Percentiles rank a stretch among this genome's conserved stretches.
These are phyloP conservation scores for Plagiodera versicolora DNA, from an alignment of 2,888 invertebrate genomes.

Conservation along the genomic window DNA sequence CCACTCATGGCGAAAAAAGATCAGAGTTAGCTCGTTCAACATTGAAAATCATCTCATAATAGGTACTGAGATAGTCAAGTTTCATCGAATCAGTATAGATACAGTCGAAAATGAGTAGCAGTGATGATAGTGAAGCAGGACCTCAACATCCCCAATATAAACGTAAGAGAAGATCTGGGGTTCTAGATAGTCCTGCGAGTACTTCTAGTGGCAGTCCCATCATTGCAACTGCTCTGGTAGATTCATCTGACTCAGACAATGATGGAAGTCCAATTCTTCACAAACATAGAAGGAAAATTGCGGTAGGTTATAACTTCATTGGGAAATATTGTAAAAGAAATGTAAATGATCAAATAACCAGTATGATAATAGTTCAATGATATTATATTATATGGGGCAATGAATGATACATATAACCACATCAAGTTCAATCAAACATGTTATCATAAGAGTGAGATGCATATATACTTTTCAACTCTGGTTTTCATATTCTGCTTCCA, in stretches of 20 bases:
- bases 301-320: conserved; percentile 31
- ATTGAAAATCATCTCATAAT: too few relatives aligned
- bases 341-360: too few relatives aligned
- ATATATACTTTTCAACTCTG: too few relatives aligned
- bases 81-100: too few relatives aligned
- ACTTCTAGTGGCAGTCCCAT: conserved; percentile 37
- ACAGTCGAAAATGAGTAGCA: conserved; percentile 37
- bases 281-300: conserved; percentile 33
- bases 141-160: conserved; percentile 36
- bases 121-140: conserved; percentile 48
- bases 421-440: too few relatives aligned
- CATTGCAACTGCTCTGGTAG: conserved; percentile 26
- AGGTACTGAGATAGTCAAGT: too few relatives aligned
- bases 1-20: not conserved
- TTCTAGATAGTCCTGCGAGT: conserved; percentile 37
- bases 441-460: too few relatives aligned
- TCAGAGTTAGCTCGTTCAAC: not conserved
- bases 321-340: not conserved
- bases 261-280: conserved; percentile 37
- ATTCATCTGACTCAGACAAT: conserved; percentile 46
- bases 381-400: too few relatives aligned
- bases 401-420: too few relatives aligned
- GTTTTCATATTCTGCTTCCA: too few relatives aligned
- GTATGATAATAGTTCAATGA: too few relatives aligned
- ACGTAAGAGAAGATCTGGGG: conserved; percentile 41